Evolutionary conservation across 2,797 vertebrate genomes (phyloP), one percentile per base, ranked within the genome.

Genomic region (Protonibea diacanthus): DNA sequence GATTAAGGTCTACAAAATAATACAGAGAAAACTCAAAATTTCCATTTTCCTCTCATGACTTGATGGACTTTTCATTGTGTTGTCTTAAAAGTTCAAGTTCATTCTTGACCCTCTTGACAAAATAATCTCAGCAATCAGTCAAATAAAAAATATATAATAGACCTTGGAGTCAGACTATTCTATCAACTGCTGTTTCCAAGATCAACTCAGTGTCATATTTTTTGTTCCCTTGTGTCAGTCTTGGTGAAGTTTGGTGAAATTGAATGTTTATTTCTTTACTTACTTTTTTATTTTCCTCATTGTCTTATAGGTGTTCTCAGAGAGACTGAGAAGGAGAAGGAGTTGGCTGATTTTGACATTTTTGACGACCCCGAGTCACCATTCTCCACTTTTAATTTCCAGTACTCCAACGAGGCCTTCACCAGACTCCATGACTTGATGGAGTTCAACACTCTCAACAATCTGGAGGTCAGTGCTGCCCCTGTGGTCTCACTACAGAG

Each of bases 361-460:
- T 99, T 99, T 69, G 98, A 99, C 76, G 98, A 99, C 78, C 94
- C 96, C 0, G 95, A 99, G 88, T 94, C 97, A 5, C 98, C 97
- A 0, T 99, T 96, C 90, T 99, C 98, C 27, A 99, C 98, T 0
- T 99, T 99, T 86, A 99, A 99, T 93, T 99, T 99, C 88, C 97
- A 98, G 45, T 99, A 99, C 90, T 87, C 97, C 73, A 98, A 98
- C 29, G 93, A 97, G 78, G 97, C 97, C 11, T 99, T 96, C 90
- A 97, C 91, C 69, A 96, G 96, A 71, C 95, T 99, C 4, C 98
- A 99, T 0, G 96, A 99, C 82, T 95, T 99, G 5, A 99, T 99
- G 98, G 95, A 99, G 86, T 99, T 99, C 93, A 99, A 99, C 89
- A 99, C 98, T 0, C 95, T 99, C 65, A 99, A 99, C 91, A 99